A percentile compares a stretch with the other conserved stretches of the same genome.
phyloP scores from a whole-genome alignment of 2,888 invertebrate species.

The Himalopsyche kuldschensis region DNA sequence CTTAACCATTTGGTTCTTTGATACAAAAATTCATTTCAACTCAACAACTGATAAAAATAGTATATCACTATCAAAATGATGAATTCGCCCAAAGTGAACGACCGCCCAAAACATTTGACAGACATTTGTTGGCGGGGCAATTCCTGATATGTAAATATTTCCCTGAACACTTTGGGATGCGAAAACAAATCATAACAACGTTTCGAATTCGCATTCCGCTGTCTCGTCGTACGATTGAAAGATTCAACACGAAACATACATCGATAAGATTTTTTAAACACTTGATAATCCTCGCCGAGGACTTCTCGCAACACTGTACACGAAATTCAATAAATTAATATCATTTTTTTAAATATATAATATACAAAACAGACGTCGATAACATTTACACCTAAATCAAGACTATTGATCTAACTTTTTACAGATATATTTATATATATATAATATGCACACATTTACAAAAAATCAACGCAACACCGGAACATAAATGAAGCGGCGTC shows the following conservation, averaged over 20 bases:
- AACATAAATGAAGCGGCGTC: neutral
- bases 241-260: neutral
- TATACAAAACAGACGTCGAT: slow-evolving; percentile 7
- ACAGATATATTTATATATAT: neutral
- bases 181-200: neutral
- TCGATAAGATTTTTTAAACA: neutral
- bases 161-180: neutral
- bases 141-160: neutral
- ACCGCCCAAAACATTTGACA: neutral
- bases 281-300: neutral
- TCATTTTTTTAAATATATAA: neutral
- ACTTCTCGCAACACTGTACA: slow-evolving; percentile 20
- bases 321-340: slow-evolving; percentile 17
- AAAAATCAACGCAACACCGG: neutral
- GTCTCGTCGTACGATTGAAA: neutral
- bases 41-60: neutral
- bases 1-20: neutral
- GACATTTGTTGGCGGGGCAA: neutral
- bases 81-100: neutral
- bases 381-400: neutral
- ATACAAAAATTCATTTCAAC: neutral
- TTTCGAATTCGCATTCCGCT: neutral
- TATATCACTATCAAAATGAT: neutral
- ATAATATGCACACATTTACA: slow-evolving; percentile 7
- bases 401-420: neutral